Evolutionary conservation across 1,140 invertebrate species (phyloP).

Genomic region (Gryllus bimaculatus): DNA sequence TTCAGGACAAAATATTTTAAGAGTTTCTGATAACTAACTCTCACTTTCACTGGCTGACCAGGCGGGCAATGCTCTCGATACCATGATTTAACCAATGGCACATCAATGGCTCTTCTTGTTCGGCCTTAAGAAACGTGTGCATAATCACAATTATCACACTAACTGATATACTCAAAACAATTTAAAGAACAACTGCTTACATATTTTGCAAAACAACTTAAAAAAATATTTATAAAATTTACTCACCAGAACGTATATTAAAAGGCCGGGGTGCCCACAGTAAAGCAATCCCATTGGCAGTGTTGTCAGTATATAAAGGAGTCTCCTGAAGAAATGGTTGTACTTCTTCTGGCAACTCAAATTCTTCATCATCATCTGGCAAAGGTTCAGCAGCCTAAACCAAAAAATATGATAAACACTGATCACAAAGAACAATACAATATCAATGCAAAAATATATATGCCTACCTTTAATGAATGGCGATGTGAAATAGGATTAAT

Average conservation of each 20-base stretch:
- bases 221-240: constrained; percentile 1
- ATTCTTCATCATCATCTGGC: constrained; percentile 93
- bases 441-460: background rate
- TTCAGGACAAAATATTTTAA: constrained; percentile 98
- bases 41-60: constrained; percentile 96
- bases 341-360: constrained; percentile 80
- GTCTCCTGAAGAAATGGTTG: constrained; percentile 90
- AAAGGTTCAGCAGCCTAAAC: constrained; percentile 64
- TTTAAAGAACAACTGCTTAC: background rate
- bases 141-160: background rate
- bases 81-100: constrained; percentile 96
- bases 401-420: constrained; percentile 14
- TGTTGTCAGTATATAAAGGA: constrained; percentile 96
- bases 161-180: background rate
- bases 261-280: constrained; percentile 97
- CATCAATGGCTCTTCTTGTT: constrained; percentile 83
- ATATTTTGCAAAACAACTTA: background rate
- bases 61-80: constrained; percentile 96
- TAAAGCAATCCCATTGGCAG: constrained; percentile 97
- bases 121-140: constrained; percentile 41
- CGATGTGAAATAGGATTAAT: constrained; percentile 98
- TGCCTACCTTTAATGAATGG: constrained; percentile 65
- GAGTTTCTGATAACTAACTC: constrained; percentile 98
- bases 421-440: background rate
- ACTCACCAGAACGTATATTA: constrained; percentile 78